Evolutionary conservation across 2,797 vertebrate species (phyloP), one percentile per base, ranked within the genome.

Genomic region (Bryconaethiops microstoma): DNA sequence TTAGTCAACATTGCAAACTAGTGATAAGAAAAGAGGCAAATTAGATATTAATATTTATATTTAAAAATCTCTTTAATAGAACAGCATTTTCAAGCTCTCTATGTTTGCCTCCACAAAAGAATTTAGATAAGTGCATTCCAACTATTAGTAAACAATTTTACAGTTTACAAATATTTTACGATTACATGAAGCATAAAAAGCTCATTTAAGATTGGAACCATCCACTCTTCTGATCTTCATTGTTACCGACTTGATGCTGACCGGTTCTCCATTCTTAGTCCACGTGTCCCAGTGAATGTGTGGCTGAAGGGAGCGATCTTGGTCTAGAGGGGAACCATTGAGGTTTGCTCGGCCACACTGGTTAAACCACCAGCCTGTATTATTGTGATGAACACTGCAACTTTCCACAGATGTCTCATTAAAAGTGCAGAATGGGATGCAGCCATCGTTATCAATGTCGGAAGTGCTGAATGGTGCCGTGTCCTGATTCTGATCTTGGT

Each of bases 341-440:
- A 97, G 92, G 86, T 98, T 98, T 23, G 96, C 95, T 74, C 95
- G 91, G 35, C 96, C 96, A 0, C 96, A 97, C 78, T 93, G 95
- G 88, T 85, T 97, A 88, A 97, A 98, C 96, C 97, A 97, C 96
- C 97, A 98, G 7, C 96, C 97, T 0, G 96, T 97, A 35, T 90
- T 92, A 75, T 92, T 95, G 78, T 94, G 92, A 83, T 93, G 91
- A 50, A 90, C 75, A 84, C 97, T 97, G 89, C 96, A 97, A 90
- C 96, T 98, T 89, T 95, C 95, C 69, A 96, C 91, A 2, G 92
- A 88, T 69, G 87, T 90, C 71, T 93, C 92, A 63, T 76, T 76
- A n/a, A 96, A 71, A 35, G 91, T 87, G 86, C 97, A 97, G 64
- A 55, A 79, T 4, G 96, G 96, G 29, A 87, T 91, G 81, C 97